Evolutionary conservation across 1,140 invertebrate genomes (phyloP).

Genomic region (Elymnias hypermnestra): DNA sequence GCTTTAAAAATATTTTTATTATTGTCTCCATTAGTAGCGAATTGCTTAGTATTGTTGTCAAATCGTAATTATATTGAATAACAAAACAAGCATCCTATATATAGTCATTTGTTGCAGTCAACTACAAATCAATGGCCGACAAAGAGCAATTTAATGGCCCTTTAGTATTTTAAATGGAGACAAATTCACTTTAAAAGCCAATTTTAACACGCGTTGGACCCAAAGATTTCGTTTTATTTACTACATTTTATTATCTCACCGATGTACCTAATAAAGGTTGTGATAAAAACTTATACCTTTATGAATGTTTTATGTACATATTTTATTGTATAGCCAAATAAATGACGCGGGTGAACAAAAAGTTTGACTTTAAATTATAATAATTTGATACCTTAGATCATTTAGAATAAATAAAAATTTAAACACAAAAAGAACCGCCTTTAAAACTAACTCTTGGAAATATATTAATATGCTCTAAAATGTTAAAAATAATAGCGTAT

Average conservation of each 20-base stretch:
- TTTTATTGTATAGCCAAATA: too few relatives aligned
- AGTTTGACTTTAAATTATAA: too few relatives aligned
- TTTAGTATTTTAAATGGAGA: slow-evolving; percentile 59
- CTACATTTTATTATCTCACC: slow-evolving; percentile 17
- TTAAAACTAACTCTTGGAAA: too few relatives aligned
- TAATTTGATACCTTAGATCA: too few relatives aligned
- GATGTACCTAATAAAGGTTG: not conserved
- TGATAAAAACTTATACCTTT: not conserved
- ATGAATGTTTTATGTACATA: not conserved
- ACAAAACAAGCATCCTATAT: slow-evolving; percentile 31
- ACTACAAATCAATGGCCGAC: slow-evolving; percentile 35
- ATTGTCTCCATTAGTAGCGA: too few relatives aligned
- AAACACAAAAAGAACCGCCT: too few relatives aligned
- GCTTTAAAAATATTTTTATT: too few relatives aligned
- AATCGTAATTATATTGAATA: not conserved
- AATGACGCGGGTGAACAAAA: too few relatives aligned
- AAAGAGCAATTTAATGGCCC: slow-evolving; percentile 52
- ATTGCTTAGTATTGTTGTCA: too few relatives aligned
- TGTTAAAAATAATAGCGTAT: too few relatives aligned
- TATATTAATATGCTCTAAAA: too few relatives aligned
- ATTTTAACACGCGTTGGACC: slow-evolving; percentile 33
- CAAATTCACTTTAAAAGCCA: slow-evolving; percentile 61
- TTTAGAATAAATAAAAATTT: too few relatives aligned
- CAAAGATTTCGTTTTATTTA: slow-evolving; percentile 23
- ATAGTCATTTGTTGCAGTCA: slow-evolving; percentile 13